Conservation (phyloP, 2,113 vertebrate species). For the Melanocharis versteri region DNA sequence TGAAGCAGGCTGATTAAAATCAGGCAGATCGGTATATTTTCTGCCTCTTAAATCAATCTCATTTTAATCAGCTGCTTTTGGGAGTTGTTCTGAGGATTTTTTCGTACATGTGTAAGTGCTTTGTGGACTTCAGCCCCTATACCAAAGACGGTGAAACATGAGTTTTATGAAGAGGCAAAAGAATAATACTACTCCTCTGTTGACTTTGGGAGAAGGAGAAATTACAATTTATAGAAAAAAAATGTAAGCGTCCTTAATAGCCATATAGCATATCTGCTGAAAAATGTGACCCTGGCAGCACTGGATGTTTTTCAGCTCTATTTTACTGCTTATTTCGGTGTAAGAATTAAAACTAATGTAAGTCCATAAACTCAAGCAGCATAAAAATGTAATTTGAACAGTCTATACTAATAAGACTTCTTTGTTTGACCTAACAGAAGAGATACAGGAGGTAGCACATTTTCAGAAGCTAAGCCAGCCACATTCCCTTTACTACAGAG, state of each 20-base stretch:
- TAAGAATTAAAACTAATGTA: background rate
- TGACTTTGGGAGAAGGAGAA: background rate
- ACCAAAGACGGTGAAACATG: background rate
- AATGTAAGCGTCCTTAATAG: background rate
- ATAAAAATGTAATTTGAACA: background rate
- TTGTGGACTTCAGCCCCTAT: background rate
- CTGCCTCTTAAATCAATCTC: conserved; percentile 8
- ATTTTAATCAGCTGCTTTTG: background rate
- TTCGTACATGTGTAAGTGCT: accelerated
- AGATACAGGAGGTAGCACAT: background rate
- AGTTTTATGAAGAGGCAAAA: background rate
- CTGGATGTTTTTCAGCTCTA: background rate
- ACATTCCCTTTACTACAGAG: background rate
- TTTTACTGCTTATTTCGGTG: background rate
- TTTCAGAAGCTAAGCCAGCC: background rate
- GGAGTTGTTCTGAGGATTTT: background rate
- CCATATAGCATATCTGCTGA: background rate
- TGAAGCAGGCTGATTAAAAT: conserved; percentile 21
- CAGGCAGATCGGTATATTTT: background rate
- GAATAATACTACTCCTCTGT: background rate
- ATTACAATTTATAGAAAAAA: background rate
- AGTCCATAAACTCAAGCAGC: background rate
- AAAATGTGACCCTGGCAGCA: conserved; percentile 21
- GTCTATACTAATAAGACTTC: background rate
- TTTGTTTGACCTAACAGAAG: background rate